Percentiles rank a stretch among this genome's conserved stretches.
phyloP scores from a whole-genome alignment of 1,140 invertebrate genomes.

The Solen grandis region DNA sequence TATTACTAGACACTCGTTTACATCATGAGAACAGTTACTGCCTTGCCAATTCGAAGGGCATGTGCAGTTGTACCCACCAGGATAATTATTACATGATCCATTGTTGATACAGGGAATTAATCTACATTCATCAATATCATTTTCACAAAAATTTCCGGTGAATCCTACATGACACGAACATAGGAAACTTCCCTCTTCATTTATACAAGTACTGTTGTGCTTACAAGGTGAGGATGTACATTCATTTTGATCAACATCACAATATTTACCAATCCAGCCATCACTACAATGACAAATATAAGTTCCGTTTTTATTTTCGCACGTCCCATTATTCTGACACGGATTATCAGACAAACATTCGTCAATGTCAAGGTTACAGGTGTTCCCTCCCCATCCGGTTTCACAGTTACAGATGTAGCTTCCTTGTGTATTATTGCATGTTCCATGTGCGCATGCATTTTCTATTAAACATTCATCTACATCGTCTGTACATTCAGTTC shows the following conservation, averaged over 20 bases:
- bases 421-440: background rate
- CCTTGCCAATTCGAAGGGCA: background rate
- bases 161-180: slow-evolving; percentile 44
- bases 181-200: slow-evolving; percentile 7
- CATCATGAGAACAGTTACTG: background rate
- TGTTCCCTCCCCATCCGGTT: background rate
- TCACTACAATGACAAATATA: slow-evolving; percentile 41
- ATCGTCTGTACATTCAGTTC: background rate
- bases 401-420: background rate
- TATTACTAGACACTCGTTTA: background rate
- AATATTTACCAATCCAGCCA: slow-evolving; percentile 41
- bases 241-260: slow-evolving; percentile 26
- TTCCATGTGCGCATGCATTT: background rate
- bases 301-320: slow-evolving; percentile 22
- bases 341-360: background rate
- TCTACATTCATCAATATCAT: slow-evolving; percentile 11
- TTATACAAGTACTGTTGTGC: slow-evolving; percentile 20
- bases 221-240: background rate
- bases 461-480: background rate
- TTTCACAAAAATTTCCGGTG: slow-evolving; percentile 38
- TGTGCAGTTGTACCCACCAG: background rate
- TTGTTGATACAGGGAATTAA: background rate
- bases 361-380: background rate
- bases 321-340: slow-evolving; percentile 32
- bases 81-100: slow-evolving; percentile 14